Conservation (phyloP, 2,797 vertebrate genomes). For the Anguilla marmorata region DNA sequence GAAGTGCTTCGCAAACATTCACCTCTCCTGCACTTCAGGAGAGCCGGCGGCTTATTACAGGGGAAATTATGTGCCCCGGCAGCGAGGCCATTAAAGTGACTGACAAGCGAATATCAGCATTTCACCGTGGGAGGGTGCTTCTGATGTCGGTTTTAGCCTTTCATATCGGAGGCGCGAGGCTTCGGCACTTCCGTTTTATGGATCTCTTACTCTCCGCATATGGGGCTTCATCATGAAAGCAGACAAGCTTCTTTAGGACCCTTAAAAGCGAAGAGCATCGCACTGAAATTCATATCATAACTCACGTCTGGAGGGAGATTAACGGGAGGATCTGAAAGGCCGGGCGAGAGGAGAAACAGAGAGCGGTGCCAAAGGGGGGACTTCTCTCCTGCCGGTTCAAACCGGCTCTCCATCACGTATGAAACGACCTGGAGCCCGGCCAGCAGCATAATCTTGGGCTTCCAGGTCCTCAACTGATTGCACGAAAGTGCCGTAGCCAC, state of each 20-base stretch:
- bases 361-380: not conserved
- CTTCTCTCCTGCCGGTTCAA: not conserved
- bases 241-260: not conserved
- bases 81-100: not conserved
- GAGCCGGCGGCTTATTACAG: not conserved
- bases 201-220: not conserved
- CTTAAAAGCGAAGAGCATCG: not conserved
- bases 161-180: not conserved
- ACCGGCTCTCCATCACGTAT: not conserved
- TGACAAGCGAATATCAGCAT: not conserved
- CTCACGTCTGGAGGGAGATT: not conserved
- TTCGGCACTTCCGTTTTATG: not conserved
- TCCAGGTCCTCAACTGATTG: constrained; percentile 2
- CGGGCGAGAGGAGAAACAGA: not conserved
- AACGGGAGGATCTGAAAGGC: not conserved
- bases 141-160: constrained; percentile 1
- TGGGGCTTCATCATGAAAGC: not conserved
- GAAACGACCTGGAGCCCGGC: not conserved
- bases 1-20: not conserved
- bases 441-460: constrained; percentile 3
- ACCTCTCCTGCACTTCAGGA: not conserved
- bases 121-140: not conserved
- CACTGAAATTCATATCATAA: not conserved
- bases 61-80: not conserved
- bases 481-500: not conserved